phyloP scores from a whole-genome alignment of 2,888 invertebrate species.

The Phengaris alcon region DNA sequence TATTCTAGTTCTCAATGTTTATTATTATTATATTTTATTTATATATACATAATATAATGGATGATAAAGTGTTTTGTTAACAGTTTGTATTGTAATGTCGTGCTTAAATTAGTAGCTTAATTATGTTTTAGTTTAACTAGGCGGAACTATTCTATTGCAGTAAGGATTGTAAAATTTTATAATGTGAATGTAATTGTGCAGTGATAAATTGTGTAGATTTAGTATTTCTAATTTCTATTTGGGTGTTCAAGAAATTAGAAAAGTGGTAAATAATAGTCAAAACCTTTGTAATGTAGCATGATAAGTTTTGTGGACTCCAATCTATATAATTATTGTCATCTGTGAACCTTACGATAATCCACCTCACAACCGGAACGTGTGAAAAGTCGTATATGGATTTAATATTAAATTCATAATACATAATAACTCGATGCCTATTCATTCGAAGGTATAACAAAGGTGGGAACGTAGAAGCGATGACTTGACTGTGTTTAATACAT shows the following conservation, averaged over 20 bases:
- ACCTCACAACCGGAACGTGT: background rate
- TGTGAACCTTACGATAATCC: background rate
- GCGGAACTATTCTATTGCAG: background rate
- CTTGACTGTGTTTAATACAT: background rate
- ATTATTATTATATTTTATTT: background rate
- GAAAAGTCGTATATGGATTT: slow-evolving; percentile 14
- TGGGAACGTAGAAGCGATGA: background rate
- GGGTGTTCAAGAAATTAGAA: background rate
- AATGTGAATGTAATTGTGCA: background rate
- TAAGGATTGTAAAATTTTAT: background rate
- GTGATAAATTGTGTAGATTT: background rate
- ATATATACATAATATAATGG: background rate
- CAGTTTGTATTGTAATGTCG: background rate
- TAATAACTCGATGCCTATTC: background rate
- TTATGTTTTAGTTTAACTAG: background rate
- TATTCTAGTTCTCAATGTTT: background rate
- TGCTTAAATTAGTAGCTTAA: background rate
- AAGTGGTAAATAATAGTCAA: background rate
- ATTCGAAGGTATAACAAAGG: slow-evolving; percentile 1
- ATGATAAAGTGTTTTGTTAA: background rate
- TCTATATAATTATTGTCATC: too few relatives aligned
- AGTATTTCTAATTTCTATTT: background rate
- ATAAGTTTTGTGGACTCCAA: background rate
- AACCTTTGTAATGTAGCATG: background rate
- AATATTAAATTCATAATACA: background rate